Conservation (phyloP, 2,113 vertebrate genomes). For the Ariopsis seemanni region DNA sequence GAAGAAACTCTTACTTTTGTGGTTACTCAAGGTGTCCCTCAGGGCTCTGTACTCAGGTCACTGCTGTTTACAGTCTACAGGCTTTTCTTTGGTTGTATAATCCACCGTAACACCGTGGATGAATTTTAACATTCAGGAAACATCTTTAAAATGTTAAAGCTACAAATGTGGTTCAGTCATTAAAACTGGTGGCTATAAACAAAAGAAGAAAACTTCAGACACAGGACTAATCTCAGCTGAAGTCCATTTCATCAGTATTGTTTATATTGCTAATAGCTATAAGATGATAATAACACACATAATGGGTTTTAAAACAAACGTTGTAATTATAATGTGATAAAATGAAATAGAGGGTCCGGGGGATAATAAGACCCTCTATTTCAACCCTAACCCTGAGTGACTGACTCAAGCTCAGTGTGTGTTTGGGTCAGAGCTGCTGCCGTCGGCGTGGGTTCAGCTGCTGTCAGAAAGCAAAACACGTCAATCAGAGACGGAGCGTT, state of each 20-base stretch:
- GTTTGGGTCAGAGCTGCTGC: slow-evolving; percentile 36
- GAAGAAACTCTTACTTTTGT: no score
- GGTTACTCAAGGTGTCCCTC: neutral
- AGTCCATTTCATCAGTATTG: neutral
- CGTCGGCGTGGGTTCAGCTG: slow-evolving; percentile 27
- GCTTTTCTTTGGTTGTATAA: neutral
- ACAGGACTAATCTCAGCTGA: neutral
- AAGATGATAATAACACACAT: neutral
- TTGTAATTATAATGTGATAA: neutral
- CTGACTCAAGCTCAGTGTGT: slow-evolving; percentile 22
- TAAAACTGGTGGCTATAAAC: neutral
- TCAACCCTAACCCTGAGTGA: neutral
- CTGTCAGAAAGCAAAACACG: slow-evolving; percentile 41
- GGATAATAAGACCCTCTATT: neutral
- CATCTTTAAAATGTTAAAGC: neutral
- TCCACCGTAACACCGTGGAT: neutral
- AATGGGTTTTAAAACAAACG: neutral
- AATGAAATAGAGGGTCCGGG: neutral
- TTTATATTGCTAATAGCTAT: neutral
- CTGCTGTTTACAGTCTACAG: neutral
- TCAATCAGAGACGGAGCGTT: slow-evolving; percentile 32
- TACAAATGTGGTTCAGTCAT: neutral
- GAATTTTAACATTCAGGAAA: neutral
- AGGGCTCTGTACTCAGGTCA: neutral
- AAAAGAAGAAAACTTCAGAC: neutral